Evolutionary conservation across 92 coral and sea anemone genomes (phyloP), one percentile per base, ranked within the genome.

Genomic region (Virgularia gustaviana): DNA sequence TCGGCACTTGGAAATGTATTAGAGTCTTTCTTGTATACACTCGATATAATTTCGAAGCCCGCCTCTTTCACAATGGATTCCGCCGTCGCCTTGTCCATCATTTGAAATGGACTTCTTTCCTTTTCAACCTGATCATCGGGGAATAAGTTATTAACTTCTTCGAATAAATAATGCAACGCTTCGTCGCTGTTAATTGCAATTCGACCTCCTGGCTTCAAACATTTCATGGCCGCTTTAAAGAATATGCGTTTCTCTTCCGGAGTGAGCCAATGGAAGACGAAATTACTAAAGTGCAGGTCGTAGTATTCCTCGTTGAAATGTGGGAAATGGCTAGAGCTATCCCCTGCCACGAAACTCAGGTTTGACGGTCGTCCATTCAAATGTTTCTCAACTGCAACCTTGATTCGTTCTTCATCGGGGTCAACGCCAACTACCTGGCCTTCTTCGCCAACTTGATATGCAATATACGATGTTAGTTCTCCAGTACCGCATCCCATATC

Each of bases 401-500:
- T 66, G 41, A 66, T 66, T 47, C 73, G 43, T 41, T 66, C 73
- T 8, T 22, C 7, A 29, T 66, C 73, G 27, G 73, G 73, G 49
- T 66, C 73, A 11, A 66, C 39, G 12, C 73, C 73, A 47, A 66
- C 37, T 34, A 66, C 73, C 47, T 66, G 73, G 47, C 73, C 18
- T 23, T 66, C 57, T 29, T 66, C 32, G 35, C 73, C 57, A 24
- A 44, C 57, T 27, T 9, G 27, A 20, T 43, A 38, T 15, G 73
- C 73, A 43, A 66, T 49, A 30, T 43, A 66, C 47, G 73, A 24
- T 28, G 73, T 66, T 19, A 66, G 23, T 44, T 66, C 73, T 20
- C 73, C 73, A 44, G 73, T 66, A 13, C 73, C 73, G 47, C 73
- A 66, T 20, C 72, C 72, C 72, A 65, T 65, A 38, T 65, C 72